Evolutionary conservation across 2,888 invertebrate species (phyloP).

Genomic region (Temnothorax unifasciatus): DNA sequence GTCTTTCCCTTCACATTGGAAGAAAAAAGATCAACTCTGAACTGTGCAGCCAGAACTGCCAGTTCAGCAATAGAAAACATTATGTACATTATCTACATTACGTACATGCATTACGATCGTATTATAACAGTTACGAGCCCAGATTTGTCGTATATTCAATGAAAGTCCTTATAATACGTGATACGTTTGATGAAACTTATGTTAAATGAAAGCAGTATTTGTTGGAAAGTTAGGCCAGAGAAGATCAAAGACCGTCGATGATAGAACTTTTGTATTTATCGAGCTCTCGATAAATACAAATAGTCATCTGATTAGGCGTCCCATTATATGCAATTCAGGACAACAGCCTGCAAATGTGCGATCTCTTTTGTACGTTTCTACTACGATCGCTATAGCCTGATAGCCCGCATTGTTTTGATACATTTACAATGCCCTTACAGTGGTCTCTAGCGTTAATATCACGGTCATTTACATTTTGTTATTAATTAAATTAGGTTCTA

Average conservation of each 20-base stretch:
- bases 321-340: not conserved
- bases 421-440: constrained; percentile 35
- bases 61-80: no score
- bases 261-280: not conserved
- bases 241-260: constrained; percentile 6
- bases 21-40: no score
- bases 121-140: not conserved
- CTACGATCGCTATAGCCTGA: not conserved
- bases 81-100: no score
- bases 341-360: constrained; percentile 49
- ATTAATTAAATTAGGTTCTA: constrained; percentile 70
- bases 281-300: not conserved
- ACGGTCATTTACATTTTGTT: constrained; percentile 64
- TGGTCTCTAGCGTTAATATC: constrained; percentile 40
- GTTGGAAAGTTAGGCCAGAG: not conserved
- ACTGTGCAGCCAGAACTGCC: no score
- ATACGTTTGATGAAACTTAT: constrained; percentile 22
- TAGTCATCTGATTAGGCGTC: not conserved
- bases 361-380: constrained; percentile 46
- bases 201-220: constrained; percentile 15
- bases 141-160: constrained; percentile 19
- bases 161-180: not conserved
- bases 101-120: no score
- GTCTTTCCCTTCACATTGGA: not conserved
- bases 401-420: constrained; percentile 15